A percentile compares a stretch with the other conserved stretches of the same genome.
These are phyloP conservation scores for Notarius quadriscutis DNA, from an alignment of 2,113 vertebrate genomes.

Conservation along the genomic window DNA sequence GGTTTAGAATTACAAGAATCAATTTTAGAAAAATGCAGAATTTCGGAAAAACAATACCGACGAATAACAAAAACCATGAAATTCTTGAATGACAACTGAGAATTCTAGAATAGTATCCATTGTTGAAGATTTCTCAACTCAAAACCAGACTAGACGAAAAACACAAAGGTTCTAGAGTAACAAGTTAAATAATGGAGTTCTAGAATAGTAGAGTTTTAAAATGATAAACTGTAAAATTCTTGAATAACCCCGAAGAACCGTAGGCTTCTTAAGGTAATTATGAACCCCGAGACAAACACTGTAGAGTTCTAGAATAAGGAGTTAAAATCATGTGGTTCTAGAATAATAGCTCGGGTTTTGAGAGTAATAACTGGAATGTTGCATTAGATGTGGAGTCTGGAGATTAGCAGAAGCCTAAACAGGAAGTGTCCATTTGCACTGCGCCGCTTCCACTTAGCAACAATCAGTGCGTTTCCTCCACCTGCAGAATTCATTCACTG, in stretches of 20 bases:
- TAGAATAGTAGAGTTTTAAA: not conserved
- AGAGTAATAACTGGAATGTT: not conserved
- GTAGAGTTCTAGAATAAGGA: not conserved
- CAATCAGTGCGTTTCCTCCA: constrained; percentile 62
- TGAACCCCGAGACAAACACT: not conserved
- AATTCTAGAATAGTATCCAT: not conserved
- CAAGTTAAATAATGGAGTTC: not conserved
- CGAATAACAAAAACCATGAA: not conserved
- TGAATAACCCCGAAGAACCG: no score
- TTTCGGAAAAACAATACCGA: not conserved
- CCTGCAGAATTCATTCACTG: constrained; percentile 54
- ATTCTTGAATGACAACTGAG: not conserved
- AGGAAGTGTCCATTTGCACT: constrained; percentile 8
- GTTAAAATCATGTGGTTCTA: not conserved
- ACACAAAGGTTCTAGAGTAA: not conserved
- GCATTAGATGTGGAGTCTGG: not conserved
- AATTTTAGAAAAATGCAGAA: not conserved
- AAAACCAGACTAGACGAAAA: not conserved
- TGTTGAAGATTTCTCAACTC: not conserved
- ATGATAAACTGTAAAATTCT: not conserved
- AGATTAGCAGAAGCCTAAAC: constrained; percentile 20
- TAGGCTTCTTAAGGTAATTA: not conserved
- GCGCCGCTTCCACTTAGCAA: constrained; percentile 5
- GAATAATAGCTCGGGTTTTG: not conserved
- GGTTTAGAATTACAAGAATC: not conserved